Conservation (phyloP, 2,113 vertebrate genomes). For the Cinclus cinclus region DNA sequence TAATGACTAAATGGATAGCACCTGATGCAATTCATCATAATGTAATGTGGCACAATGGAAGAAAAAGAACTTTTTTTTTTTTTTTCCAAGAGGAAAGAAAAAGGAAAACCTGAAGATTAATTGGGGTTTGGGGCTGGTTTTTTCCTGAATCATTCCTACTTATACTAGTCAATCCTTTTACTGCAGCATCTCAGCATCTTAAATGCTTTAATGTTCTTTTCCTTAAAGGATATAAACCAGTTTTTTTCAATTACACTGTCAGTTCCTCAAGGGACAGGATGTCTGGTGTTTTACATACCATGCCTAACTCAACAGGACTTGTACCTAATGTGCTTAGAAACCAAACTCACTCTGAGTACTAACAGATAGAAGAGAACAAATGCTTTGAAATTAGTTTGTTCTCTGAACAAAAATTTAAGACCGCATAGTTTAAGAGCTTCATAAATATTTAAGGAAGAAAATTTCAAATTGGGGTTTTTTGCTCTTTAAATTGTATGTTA, state of each 20-base stretch:
- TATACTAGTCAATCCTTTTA: background rate
- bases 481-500: background rate
- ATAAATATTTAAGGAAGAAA: background rate
- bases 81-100: conserved; percentile 24
- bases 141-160: background rate
- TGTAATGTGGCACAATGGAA: conserved; percentile 50
- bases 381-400: background rate
- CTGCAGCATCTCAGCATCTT: background rate
- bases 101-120: conserved; percentile 41
- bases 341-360: background rate
- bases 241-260: conserved; percentile 8
- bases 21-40: conserved; percentile 66
- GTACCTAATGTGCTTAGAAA: background rate
- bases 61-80: background rate
- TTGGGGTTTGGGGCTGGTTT: background rate
- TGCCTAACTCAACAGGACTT: background rate
- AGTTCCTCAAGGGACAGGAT: background rate
- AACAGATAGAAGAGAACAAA: background rate
- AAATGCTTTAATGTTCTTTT: background rate
- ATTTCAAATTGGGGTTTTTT: background rate
- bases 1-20: conserved; percentile 72
- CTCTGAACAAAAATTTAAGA: background rate
- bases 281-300: background rate
- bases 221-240: background rate
- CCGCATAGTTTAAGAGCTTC: background rate